Percentiles rank a stretch among this genome's conserved stretches.
Conservation (phyloP, 2,888 invertebrate genomes). For the Drosophila buzzatii region DNA sequence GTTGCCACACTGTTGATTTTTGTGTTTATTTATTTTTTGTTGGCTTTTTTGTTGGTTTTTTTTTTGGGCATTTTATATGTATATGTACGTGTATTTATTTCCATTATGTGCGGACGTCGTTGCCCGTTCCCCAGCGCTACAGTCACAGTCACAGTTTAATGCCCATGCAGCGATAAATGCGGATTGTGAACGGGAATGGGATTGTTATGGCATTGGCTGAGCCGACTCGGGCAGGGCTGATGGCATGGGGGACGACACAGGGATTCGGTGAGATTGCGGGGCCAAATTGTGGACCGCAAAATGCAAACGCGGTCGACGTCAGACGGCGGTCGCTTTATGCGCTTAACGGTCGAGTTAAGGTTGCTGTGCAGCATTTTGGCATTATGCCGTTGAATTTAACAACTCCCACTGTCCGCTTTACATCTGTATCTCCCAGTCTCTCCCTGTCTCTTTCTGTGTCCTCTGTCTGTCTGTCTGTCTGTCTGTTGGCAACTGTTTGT, state of each 20-base stretch:
- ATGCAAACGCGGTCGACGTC: constrained; percentile 53
- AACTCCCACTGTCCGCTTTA: constrained; percentile 25
- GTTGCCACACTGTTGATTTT: constrained; percentile 64
- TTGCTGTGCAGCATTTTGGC: constrained; percentile 39
- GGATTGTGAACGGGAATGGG: constrained; percentile 49
- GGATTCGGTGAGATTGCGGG: constrained; percentile 45
- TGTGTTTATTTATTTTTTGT: constrained; percentile 56
- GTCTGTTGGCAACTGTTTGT: constrained; percentile 22
- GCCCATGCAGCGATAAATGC: constrained; percentile 64
- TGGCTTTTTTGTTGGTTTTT: not conserved
- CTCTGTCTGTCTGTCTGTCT: not conserved
- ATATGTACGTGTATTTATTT: constrained; percentile 38
- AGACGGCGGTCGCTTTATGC: constrained; percentile 52
- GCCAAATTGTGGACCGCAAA: constrained; percentile 53
- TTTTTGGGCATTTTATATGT: constrained; percentile 6
- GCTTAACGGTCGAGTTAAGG: constrained; percentile 61
- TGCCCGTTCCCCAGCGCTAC: not conserved
- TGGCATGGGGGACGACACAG: constrained; percentile 9
- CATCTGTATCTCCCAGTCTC: not conserved
- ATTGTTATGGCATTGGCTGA: constrained; percentile 49
- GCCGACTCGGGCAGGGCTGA: not conserved
- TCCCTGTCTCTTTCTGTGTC: not conserved
- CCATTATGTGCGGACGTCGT: constrained; percentile 34
- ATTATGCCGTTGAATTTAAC: constrained; percentile 48
- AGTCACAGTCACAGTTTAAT: constrained; percentile 54